Base-by-base conservation (phyloP, 2,113 vertebrate species). In the Dissostichus mawsoni region DNA sequence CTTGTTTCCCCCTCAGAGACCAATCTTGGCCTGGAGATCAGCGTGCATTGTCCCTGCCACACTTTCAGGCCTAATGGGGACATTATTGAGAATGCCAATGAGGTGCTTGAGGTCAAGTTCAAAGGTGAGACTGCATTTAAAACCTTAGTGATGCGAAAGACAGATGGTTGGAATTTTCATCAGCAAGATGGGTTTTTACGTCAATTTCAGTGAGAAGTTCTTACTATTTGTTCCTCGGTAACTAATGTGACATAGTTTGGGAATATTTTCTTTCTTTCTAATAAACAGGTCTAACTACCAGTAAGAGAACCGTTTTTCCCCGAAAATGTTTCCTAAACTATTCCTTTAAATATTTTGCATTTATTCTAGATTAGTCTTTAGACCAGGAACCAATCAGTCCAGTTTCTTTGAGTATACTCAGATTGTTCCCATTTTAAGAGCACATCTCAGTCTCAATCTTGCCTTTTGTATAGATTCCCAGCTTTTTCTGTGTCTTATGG, bases 21-120 rank as follows among this genome's bases (percentile, higher is more conserved):
- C 78, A 99, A 98, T 84, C 94, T 97, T 23, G 98, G 98, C 80
- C 93, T 99, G 95, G 98, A 99, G 94, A 97, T 99, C 82, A 98
- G 97, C 65, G 97, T 99, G 70, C 97, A 99, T 41, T 99, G 98
- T 85, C 98, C 98, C 53, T 99, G 97, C 86, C 97, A 99, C 93
- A 98, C 97, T 74, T 97, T 99, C 91, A 97, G 96, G 85, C 94
- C 97, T 48, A 99, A 99, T 0, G 97, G 98, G 4, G 97, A 97
- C 85, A 97, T 99, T 56, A 92, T 97, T 55, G 97, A 98, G 90
- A 97, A 96, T 29, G 86, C 96, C 84, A 95, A 97, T 0, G 97
- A 99, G 89, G 96, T 98, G 82, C 94, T 99, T 77, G 97, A 99
- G 88, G 97, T 98, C 94, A 98, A 96, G 87, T 99, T 99, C 92